phyloP scores from a whole-genome alignment of 2,113 vertebrate species.

The Colaptes auratus region DNA sequence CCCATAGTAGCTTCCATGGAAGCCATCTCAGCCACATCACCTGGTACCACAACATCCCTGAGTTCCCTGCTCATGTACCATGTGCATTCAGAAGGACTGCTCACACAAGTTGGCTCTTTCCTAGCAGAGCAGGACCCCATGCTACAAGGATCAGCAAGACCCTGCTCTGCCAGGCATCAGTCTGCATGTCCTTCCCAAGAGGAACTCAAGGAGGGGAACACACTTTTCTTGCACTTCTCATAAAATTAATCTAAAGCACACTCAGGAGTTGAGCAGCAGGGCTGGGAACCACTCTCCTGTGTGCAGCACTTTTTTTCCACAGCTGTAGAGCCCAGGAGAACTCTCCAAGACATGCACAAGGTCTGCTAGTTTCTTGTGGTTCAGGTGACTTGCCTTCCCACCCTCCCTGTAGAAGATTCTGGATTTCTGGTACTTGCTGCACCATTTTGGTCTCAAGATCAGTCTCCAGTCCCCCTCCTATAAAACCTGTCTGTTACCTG shows the following conservation, averaged over 20 bases:
- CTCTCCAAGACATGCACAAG: fast-evolving
- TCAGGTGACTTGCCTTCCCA: neutral
- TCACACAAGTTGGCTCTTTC: fast-evolving
- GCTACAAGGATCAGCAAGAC: fast-evolving
- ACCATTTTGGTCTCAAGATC: neutral
- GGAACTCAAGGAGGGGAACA: fast-evolving
- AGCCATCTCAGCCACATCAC: neutral
- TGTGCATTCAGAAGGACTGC: neutral
- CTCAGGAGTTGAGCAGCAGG: neutral
- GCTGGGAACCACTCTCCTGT: neutral
- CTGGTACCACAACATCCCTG: neutral
- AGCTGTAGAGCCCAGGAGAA: fast-evolving
- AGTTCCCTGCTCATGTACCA: neutral
- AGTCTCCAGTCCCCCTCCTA: neutral
- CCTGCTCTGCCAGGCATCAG: neutral
- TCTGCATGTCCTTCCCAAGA: neutral
- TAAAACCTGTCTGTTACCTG: neutral
- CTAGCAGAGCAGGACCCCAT: fast-evolving
- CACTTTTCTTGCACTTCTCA: neutral
- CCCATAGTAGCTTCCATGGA: too few species aligned
- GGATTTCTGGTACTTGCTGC: neutral
- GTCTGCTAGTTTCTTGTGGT: neutral
- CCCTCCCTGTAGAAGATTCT: neutral
- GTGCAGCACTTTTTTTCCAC: neutral
- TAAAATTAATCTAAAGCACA: fast-evolving